phyloP scores from a whole-genome alignment of 1,140 invertebrate species.

The Phocides pigmalion region DNA sequence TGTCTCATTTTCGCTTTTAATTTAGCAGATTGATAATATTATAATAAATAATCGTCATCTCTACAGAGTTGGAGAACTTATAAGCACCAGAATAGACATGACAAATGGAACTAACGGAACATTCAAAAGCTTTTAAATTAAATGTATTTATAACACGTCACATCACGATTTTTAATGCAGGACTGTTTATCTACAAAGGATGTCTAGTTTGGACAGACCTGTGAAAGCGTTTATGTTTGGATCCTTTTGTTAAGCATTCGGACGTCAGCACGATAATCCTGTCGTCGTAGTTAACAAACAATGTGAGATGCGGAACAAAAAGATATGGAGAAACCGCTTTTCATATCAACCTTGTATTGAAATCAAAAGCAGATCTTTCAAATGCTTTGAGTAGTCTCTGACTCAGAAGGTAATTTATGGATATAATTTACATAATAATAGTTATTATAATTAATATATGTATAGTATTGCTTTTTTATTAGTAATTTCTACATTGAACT shows the following conservation, averaged over 20 bases:
- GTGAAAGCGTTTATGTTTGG: constrained; percentile 17
- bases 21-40: constrained; percentile 1
- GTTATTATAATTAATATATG: too few relatives aligned
- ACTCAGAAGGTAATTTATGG: too few relatives aligned
- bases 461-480: too few relatives aligned
- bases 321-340: constrained; percentile 8
- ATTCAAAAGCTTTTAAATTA: constrained; percentile 28
- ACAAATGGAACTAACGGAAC: constrained; percentile 16
- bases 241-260: constrained; percentile 34
- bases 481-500: too few relatives aligned
- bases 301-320: constrained; percentile 17
- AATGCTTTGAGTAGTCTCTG: too few relatives aligned
- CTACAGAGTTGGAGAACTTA: background rate
- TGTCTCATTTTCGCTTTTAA: background rate
- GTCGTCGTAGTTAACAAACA: constrained; percentile 35
- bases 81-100: background rate
- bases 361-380: too few relatives aligned
- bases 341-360: too few relatives aligned
- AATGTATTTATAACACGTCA: constrained; percentile 29
- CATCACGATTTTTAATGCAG: constrained; percentile 30
- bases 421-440: too few relatives aligned
- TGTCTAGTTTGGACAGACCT: constrained; percentile 4
- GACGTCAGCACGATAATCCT: constrained; percentile 43
- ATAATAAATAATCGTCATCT: background rate
- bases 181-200: constrained; percentile 31